These are phyloP conservation scores for Atherinomorus stipes DNA, from an alignment of 2,113 vertebrate species.

Conservation along the genomic window DNA sequence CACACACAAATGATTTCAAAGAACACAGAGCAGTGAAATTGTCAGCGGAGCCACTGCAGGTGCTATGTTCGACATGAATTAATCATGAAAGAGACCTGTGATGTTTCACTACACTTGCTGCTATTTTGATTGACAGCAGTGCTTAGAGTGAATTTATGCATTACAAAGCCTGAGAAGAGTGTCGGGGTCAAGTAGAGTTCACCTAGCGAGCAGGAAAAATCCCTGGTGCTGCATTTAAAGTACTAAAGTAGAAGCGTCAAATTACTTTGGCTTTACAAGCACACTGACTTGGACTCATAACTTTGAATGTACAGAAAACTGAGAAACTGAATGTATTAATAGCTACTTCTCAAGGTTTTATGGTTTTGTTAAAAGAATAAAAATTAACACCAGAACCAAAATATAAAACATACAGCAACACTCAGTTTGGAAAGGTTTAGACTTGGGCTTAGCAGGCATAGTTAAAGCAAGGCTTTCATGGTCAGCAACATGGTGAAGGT, in stretches of 20 bases:
- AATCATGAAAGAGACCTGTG: conserved; percentile 79
- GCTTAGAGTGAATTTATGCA: conserved; percentile 69
- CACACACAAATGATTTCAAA: conserved; percentile 59
- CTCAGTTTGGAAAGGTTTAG: neutral
- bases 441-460: neutral
- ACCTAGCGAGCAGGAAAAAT: conserved; percentile 49
- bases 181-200: conserved; percentile 77
- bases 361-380: neutral
- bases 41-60: conserved; percentile 75
- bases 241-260: conserved; percentile 16
- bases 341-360: conserved; percentile 18
- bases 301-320: conserved; percentile 11
- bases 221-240: conserved; percentile 42
- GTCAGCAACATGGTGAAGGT: conserved; percentile 24
- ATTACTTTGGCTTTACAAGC: conserved; percentile 34
- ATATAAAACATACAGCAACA: too few species aligned
- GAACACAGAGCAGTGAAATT: conserved; percentile 58
- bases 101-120: conserved; percentile 72
- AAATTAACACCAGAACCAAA: neutral
- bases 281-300: neutral
- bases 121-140: conserved; percentile 74
- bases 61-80: conserved; percentile 78
- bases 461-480: conserved; percentile 18
- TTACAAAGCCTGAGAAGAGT: conserved; percentile 68
- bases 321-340: neutral